Evolutionary conservation across 2,888 invertebrate species (phyloP).

Genomic region (Drosophila peninsularis): DNA sequence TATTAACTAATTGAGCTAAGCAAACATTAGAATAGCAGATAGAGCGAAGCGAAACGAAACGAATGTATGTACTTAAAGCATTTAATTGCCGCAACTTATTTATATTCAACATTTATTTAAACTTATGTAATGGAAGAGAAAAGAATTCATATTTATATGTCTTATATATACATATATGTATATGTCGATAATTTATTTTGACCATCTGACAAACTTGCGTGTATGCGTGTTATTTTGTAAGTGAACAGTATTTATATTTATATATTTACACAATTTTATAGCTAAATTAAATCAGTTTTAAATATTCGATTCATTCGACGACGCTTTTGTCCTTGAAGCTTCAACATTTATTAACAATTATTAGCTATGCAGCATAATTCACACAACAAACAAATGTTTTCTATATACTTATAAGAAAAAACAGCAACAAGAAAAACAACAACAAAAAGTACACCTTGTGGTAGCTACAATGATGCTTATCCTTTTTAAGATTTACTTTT

Average conservation of each 20-base stretch:
- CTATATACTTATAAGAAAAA: conserved; percentile 37
- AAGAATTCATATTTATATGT: conserved; percentile 41
- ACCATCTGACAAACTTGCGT: conserved; percentile 60
- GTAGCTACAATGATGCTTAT: conserved; percentile 76
- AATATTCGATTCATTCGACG: conserved; percentile 48
- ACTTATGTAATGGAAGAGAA: conserved; percentile 25
- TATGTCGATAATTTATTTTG: conserved; percentile 47
- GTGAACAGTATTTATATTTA: conserved; percentile 80
- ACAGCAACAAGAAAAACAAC: conserved; percentile 13
- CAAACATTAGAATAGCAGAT: conserved; percentile 5
- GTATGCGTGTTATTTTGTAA: conserved; percentile 64
- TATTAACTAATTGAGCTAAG: conserved; percentile 34
- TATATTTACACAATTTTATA: conserved; percentile 78
- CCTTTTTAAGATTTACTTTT: conserved; percentile 67
- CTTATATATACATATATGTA: conserved; percentile 11
- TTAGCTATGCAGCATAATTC: conserved; percentile 47
- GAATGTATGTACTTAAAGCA: conserved; percentile 72
- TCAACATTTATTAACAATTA: conserved; percentile 45
- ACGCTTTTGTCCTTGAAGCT: conserved; percentile 61
- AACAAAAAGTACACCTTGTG: conserved; percentile 56
- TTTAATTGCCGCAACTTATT: conserved; percentile 61
- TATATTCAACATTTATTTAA: conserved; percentile 42
- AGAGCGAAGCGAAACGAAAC: conserved; percentile 38
- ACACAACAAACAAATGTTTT: conserved; percentile 26
- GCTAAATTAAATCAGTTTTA: conserved; percentile 74